Evolutionary conservation across 2,888 invertebrate genomes (phyloP).

Genomic region (Netelia virgata): DNA sequence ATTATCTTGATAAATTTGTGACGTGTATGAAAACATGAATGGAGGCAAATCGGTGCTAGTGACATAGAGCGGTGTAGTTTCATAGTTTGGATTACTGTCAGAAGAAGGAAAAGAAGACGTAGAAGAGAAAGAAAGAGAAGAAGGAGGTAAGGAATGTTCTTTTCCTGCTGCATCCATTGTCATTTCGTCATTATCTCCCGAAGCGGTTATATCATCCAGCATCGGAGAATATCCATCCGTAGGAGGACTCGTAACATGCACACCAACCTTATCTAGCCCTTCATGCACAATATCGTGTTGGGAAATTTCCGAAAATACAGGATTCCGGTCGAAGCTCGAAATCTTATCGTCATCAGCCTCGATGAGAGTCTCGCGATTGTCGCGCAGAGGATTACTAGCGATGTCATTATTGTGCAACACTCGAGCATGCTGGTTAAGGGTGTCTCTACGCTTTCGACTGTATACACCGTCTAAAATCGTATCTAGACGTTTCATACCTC

Average conservation of each 20-base stretch:
- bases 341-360: conserved; percentile 39
- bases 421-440: conserved; percentile 87
- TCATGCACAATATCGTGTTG: conserved; percentile 62
- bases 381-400: conserved; percentile 39
- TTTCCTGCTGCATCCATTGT: conserved; percentile 33
- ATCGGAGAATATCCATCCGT: conserved; percentile 73
- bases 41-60: background rate
- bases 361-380: background rate
- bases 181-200: conserved; percentile 50
- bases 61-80: conserved; percentile 9
- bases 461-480: conserved; percentile 76
- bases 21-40: background rate
- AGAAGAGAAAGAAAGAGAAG: conserved; percentile 58
- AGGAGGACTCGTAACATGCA: conserved; percentile 60
- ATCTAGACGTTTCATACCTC: conserved; percentile 84
- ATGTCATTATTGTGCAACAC: conserved; percentile 76
- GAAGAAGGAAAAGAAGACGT: conserved; percentile 46
- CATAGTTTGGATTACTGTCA: conserved; percentile 9
- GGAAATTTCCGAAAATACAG: conserved; percentile 11
- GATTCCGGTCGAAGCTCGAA: conserved; percentile 32
- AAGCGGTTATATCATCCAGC: conserved; percentile 43
- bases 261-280: conserved; percentile 57
- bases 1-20: conserved; percentile 1
- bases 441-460: conserved; percentile 90
- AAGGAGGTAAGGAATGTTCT: conserved; percentile 37